phyloP scores from a whole-genome alignment of 2,113 vertebrate species.

The Dasypus novemcinctus region DNA sequence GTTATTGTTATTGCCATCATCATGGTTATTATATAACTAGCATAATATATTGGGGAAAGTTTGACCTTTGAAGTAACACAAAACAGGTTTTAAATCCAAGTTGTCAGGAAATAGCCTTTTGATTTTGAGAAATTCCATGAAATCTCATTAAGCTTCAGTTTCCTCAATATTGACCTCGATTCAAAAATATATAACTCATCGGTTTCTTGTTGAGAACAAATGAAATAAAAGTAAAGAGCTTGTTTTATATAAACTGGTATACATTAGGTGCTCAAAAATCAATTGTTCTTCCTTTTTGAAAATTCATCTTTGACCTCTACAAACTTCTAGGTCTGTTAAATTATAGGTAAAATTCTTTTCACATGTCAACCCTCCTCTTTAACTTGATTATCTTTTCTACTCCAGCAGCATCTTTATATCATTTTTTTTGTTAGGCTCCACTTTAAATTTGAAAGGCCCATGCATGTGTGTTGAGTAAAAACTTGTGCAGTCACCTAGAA shows the following conservation, averaged over 20 bases:
- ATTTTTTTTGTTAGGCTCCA: background rate
- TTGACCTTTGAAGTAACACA: background rate
- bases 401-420: background rate
- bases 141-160: background rate
- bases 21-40: background rate
- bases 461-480: background rate
- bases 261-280: background rate
- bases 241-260: background rate
- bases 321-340: background rate
- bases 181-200: background rate
- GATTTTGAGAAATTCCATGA: background rate
- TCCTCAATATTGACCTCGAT: background rate
- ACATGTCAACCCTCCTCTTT: accelerated
- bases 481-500: background rate
- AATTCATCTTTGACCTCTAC: background rate
- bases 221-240: background rate
- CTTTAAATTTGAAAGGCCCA: background rate
- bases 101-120: background rate
- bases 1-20: background rate
- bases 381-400: background rate
- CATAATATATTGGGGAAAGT: background rate
- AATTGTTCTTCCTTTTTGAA: background rate
- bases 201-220: background rate
- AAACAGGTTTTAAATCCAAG: background rate
- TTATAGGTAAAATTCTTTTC: background rate